phyloP scores from a whole-genome alignment of 2,113 vertebrate genomes.

The Tachysurus vachellii region DNA sequence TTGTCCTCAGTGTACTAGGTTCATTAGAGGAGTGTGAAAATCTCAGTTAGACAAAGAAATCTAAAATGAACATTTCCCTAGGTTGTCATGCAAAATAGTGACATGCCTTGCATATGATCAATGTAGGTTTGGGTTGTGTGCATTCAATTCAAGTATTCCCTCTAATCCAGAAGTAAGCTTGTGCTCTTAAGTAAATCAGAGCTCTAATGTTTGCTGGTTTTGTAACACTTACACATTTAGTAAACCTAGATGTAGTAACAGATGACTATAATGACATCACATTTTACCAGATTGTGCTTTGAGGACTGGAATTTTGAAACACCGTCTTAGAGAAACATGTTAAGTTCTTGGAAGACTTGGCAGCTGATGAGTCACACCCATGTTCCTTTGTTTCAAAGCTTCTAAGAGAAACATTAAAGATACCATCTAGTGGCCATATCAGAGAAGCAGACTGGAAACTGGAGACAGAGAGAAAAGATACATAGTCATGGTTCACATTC shows the following conservation, averaged over 20 bases:
- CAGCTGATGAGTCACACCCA: conserved; percentile 28
- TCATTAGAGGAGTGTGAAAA: neutral
- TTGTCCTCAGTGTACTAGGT: neutral
- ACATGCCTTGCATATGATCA: neutral
- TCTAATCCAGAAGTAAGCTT: neutral
- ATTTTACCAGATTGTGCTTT: neutral
- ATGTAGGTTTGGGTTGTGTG: neutral
- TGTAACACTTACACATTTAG: neutral
- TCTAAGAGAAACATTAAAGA: neutral
- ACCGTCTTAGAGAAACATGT: neutral
- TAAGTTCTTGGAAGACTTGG: neutral
- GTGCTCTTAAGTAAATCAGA: neutral
- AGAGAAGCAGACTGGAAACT: conserved; percentile 14
- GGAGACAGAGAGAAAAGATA: neutral
- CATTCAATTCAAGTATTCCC: neutral
- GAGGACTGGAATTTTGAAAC: neutral
- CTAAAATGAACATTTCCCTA: too few species aligned
- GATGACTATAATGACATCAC: neutral
- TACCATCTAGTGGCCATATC: conserved; percentile 51
- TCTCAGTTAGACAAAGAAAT: neutral
- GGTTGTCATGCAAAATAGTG: too few species aligned
- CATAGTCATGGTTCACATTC: neutral
- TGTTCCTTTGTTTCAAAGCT: conserved; percentile 46
- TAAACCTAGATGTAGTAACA: neutral
- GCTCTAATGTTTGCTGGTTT: neutral